These are phyloP conservation scores for Varecia variegata DNA, from an alignment of 2,797 vertebrate genomes.

Conservation along the genomic window DNA sequence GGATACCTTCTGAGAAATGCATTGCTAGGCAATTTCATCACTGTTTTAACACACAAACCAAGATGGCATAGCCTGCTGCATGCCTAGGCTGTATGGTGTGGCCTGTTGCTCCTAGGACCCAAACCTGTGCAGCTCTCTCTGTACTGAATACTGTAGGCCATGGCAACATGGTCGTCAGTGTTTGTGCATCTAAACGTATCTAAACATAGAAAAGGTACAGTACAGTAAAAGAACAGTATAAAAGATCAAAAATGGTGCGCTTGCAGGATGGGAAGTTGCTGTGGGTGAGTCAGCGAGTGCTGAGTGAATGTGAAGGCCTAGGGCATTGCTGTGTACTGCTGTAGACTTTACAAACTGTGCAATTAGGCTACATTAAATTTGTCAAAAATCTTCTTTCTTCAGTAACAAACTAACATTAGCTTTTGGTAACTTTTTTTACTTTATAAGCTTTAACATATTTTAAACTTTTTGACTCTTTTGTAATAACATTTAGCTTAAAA, in stretches of 20 bases:
- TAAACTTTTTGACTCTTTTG: background rate
- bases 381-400: background rate
- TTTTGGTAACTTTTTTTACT: background rate
- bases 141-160: background rate
- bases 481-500: background rate
- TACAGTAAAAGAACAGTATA: background rate
- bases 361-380: no score
- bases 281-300: background rate
- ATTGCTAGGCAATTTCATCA: background rate
- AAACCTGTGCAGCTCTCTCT: background rate
- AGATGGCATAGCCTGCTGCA: background rate
- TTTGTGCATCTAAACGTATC: background rate
- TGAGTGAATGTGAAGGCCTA: background rate
- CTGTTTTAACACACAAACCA: background rate
- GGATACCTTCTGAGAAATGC: background rate
- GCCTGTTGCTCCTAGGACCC: background rate
- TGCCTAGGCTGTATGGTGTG: background rate
- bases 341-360: background rate
- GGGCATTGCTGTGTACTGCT: background rate
- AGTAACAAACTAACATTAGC: background rate
- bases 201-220: background rate
- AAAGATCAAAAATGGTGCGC: background rate
- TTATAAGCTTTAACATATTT: background rate
- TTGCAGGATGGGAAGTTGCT: background rate
- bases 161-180: background rate